Percentiles rank a stretch among this genome's conserved stretches.
phyloP scores from a whole-genome alignment of 2,113 vertebrate species.

The Macrotus californicus region DNA sequence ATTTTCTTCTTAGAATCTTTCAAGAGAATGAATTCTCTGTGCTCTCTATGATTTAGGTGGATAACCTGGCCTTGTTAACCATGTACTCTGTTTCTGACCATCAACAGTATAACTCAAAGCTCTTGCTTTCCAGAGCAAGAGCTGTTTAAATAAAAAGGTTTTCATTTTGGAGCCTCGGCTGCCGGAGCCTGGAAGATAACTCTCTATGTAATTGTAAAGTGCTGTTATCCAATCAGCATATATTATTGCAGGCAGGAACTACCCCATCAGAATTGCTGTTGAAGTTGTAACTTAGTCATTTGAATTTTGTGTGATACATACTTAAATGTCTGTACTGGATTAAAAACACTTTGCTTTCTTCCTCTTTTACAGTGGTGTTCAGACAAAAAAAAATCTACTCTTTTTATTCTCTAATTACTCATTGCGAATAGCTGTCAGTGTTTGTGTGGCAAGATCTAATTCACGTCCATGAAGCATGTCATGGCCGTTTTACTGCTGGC shows the following conservation, averaged over 20 bases:
- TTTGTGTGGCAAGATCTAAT: neutral
- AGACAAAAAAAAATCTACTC: neutral
- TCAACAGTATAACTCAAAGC: constrained; percentile 23
- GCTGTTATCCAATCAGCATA: constrained; percentile 51
- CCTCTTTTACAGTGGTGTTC: neutral
- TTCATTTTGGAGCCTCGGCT: neutral
- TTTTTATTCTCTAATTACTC: neutral
- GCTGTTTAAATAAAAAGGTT: constrained; percentile 50
- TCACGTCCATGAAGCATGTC: neutral
- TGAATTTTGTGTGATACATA: constrained; percentile 19
- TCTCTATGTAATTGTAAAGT: constrained; percentile 42
- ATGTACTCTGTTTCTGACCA: neutral
- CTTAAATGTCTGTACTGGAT: constrained; percentile 21
- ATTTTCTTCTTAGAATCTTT: neutral
- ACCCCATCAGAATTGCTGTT: constrained; percentile 12
- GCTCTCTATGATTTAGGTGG: neutral
- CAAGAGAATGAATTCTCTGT: constrained; percentile 33
- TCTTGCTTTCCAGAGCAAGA: constrained; percentile 36
- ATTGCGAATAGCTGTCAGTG: neutral
- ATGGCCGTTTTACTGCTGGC: neutral
- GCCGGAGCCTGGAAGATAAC: neutral
- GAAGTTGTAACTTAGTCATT: constrained; percentile 32
- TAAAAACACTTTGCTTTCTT: neutral
- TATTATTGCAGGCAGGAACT: constrained; percentile 28
- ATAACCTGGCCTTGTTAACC: constrained; percentile 35